Conservation (phyloP, 2,797 vertebrate species). For the Oophaga sylvatica region DNA sequence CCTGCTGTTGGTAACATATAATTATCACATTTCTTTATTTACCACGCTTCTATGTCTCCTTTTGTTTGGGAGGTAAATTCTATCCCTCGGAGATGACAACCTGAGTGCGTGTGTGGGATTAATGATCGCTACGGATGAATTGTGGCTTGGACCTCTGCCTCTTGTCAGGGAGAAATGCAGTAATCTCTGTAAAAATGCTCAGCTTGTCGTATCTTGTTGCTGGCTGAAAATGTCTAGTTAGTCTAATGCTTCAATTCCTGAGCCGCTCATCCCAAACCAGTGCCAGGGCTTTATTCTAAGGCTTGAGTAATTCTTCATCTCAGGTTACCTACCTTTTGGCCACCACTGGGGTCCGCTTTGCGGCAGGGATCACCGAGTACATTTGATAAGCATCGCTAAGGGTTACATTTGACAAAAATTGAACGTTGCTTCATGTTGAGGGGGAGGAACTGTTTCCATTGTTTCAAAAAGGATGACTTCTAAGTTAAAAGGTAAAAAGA, state of each 20-base stretch:
- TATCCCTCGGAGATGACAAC: constrained; percentile 40
- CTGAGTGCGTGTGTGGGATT: constrained; percentile 16
- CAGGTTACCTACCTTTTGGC: constrained; percentile 1
- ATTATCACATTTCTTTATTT: constrained; percentile 46
- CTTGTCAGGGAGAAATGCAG: constrained; percentile 44
- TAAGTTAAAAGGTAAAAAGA: too few relatives aligned
- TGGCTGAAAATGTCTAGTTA: constrained; percentile 22
- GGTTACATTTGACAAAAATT: background rate
- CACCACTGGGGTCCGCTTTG: background rate
- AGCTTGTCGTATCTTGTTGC: constrained; percentile 51
- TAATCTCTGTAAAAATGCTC: constrained; percentile 52
- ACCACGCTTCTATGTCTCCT: background rate
- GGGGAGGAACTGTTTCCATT: background rate
- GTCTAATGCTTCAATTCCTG: background rate
- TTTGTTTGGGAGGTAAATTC: constrained; percentile 55
- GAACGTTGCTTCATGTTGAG: background rate
- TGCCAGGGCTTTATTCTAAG: constrained; percentile 23
- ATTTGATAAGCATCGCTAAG: background rate
- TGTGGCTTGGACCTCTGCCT: constrained; percentile 52
- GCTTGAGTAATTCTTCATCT: background rate
- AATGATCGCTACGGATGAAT: constrained; percentile 31
- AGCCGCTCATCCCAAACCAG: background rate
- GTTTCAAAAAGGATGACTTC: background rate
- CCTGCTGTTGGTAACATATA: constrained; percentile 10
- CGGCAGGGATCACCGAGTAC: background rate